Conservation (phyloP, 2,113 vertebrate species). For the Cairina moschata region DNA sequence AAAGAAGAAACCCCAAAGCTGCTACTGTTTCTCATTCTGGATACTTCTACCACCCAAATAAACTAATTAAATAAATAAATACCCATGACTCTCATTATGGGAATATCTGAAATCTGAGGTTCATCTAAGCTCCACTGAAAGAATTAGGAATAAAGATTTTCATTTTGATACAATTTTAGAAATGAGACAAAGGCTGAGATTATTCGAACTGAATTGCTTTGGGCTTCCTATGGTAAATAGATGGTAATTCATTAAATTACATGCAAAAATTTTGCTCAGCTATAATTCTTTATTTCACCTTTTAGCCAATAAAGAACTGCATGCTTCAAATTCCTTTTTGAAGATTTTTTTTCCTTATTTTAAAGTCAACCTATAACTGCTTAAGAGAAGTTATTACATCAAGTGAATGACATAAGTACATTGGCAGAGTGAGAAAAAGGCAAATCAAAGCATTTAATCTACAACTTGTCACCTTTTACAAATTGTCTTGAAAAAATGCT, state of each 20-base stretch:
- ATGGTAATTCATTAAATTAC: accelerated
- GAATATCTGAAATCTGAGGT: background rate
- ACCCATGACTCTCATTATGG: background rate
- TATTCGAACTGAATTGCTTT: background rate
- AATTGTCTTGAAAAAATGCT: background rate
- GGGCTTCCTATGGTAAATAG: background rate
- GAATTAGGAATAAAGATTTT: background rate
- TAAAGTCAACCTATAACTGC: background rate
- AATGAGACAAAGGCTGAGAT: background rate
- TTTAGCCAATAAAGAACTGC: background rate
- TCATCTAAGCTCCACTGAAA: background rate
- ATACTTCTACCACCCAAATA: background rate
- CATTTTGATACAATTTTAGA: background rate
- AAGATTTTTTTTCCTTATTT: background rate
- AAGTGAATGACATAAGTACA: background rate
- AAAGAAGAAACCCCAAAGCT: background rate
- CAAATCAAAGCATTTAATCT: background rate
- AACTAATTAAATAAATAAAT: background rate
- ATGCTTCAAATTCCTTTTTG: background rate
- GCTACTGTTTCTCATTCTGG: background rate
- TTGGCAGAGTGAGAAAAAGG: background rate
- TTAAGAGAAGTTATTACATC: background rate
- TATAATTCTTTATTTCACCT: background rate
- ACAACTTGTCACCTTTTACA: background rate
- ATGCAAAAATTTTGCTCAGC: background rate